phyloP scores from a whole-genome alignment of 2,888 invertebrate species.

The Altica lythri region DNA sequence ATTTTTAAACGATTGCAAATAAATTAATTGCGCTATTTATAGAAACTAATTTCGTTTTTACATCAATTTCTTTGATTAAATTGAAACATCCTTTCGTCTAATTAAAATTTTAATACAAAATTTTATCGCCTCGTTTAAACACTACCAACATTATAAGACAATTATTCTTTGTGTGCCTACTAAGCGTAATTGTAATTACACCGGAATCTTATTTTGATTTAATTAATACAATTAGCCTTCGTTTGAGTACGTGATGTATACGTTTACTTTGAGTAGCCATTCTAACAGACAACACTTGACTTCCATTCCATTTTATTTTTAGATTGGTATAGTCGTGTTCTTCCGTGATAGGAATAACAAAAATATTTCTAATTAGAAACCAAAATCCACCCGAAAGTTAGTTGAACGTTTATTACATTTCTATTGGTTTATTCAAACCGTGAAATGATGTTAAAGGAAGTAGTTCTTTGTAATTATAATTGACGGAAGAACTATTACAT shows the following conservation, averaged over 20 bases:
- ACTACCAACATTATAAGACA: too few species aligned
- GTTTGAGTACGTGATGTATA: slow-evolving; percentile 24
- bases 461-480: too few species aligned
- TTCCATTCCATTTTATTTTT: slow-evolving; percentile 24
- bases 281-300: slow-evolving; percentile 8
- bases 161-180: too few species aligned
- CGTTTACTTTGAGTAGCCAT: slow-evolving; percentile 4
- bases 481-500: too few species aligned
- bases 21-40: too few species aligned
- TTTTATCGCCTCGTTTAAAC: too few species aligned
- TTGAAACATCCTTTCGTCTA: too few species aligned
- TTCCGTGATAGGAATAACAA: slow-evolving; percentile 23
- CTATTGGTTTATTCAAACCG: slow-evolving; percentile 1
- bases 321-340: slow-evolving; percentile 20
- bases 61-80: too few species aligned
- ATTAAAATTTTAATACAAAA: too few species aligned
- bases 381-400: slow-evolving; percentile 1
- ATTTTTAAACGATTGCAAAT: too few species aligned
- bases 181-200: neutral
- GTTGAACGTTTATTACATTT: neutral
- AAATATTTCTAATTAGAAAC: slow-evolving; percentile 18
- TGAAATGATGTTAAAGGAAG: too few species aligned
- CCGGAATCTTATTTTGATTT: slow-evolving; percentile 4
- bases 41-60: too few species aligned
- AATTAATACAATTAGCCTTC: slow-evolving; percentile 18